Percentiles rank a stretch among this genome's conserved stretches.
Evolutionary conservation across 2,888 invertebrate genomes (phyloP).

Genomic region (Mayetiola destructor): DNA sequence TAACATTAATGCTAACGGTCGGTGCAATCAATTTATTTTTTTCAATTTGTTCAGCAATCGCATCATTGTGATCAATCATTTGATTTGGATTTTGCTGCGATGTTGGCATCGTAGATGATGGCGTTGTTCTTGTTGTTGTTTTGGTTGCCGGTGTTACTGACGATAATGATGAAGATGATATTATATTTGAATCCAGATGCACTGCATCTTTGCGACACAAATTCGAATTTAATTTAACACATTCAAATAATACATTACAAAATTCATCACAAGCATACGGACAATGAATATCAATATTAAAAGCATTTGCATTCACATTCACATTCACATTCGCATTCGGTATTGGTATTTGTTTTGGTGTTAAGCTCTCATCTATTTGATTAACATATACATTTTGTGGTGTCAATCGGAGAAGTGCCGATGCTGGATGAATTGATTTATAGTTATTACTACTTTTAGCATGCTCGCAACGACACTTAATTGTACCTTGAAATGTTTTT

Average conservation of each 20-base stretch:
- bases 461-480: constrained; percentile 45
- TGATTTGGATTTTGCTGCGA: too few species aligned
- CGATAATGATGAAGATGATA: constrained; percentile 16
- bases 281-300: constrained; percentile 20
- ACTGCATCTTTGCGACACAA: neutral
- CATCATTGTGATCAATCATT: neutral
- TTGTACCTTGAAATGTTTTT: constrained; percentile 61
- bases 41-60: neutral
- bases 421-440: neutral
- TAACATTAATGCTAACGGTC: constrained; percentile 37
- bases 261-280: constrained; percentile 21
- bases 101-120: constrained; percentile 14
- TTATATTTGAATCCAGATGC: too few species aligned
- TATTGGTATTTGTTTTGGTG: neutral
- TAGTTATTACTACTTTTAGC: constrained; percentile 22
- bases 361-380: too few species aligned
- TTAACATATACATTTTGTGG: neutral
- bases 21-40: constrained; percentile 20
- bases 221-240: constrained; percentile 22
- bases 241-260: constrained; percentile 23
- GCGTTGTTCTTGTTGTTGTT: constrained; percentile 17
- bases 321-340: neutral
- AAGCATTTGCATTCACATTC: neutral
- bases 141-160: constrained; percentile 18
- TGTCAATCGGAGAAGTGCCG: neutral